These are phyloP conservation scores for Drosophila ustulata DNA, from an alignment of 2,888 invertebrate species.

Conservation along the genomic window DNA sequence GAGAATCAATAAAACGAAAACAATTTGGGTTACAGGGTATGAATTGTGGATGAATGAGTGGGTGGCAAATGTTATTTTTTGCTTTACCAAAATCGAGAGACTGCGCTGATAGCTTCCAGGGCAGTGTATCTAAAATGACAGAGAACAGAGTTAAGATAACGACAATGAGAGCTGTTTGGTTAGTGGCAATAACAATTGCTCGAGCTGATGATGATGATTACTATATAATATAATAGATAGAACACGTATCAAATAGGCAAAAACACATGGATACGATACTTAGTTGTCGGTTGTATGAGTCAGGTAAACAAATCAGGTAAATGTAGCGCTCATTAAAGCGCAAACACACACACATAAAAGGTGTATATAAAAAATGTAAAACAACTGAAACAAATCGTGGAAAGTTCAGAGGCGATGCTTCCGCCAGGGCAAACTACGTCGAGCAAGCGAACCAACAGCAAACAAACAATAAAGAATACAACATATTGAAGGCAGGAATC, in stretches of 20 bases:
- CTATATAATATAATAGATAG: conserved; percentile 1
- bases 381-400: conserved; percentile 31
- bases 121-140: conserved; percentile 81
- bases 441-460: conserved; percentile 29
- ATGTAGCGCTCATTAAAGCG: conserved; percentile 59
- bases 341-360: conserved; percentile 42
- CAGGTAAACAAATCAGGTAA: conserved; percentile 54
- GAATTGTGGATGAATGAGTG: not conserved
- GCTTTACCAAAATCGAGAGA: conserved; percentile 67
- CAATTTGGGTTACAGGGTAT: conserved; percentile 19
- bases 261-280: conserved; percentile 11
- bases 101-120: conserved; percentile 69
- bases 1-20: conserved; percentile 62
- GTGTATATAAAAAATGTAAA: conserved; percentile 7
- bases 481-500: conserved; percentile 23
- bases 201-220: conserved; percentile 19
- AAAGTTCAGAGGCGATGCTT: conserved; percentile 70
- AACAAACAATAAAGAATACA: conserved; percentile 56
- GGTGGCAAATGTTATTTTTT: conserved; percentile 19
- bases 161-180: conserved; percentile 23
- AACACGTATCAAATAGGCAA: conserved; percentile 15
- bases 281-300: conserved; percentile 20
- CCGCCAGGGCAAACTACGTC: conserved; percentile 50
- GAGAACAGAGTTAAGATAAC: conserved; percentile 53
- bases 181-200: conserved; percentile 18